Evolutionary conservation across 2,888 invertebrate species (phyloP).

Genomic region (Oligia fasciuncula): DNA sequence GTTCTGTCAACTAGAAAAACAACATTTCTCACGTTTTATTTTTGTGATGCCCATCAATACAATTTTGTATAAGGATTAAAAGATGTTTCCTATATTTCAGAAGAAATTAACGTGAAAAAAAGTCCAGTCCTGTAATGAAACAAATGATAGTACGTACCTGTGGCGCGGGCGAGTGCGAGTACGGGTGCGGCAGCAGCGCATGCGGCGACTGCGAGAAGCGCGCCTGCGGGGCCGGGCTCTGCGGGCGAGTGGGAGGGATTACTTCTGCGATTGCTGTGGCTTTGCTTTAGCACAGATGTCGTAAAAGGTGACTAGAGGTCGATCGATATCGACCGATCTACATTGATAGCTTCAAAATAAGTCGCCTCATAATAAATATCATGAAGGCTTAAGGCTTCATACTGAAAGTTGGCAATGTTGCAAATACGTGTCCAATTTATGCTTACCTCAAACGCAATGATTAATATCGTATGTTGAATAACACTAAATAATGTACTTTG

Average conservation of each 20-base stretch:
- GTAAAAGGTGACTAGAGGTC: background rate
- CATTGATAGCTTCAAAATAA: background rate
- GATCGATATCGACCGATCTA: background rate
- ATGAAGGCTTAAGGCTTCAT: background rate
- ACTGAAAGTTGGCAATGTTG: no score
- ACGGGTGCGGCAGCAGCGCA: slow-evolving; percentile 75
- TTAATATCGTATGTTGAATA: background rate
- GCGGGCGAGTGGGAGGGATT: slow-evolving; percentile 18
- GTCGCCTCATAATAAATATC: background rate
- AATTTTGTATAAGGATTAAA: background rate
- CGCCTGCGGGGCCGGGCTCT: slow-evolving; percentile 72
- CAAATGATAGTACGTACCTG: slow-evolving; percentile 63
- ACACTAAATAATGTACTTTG: background rate
- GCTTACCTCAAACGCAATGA: no score
- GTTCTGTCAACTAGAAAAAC: background rate
- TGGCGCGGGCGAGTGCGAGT: slow-evolving; percentile 78
- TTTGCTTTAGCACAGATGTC: background rate
- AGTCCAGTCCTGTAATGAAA: background rate
- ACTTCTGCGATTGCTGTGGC: background rate
- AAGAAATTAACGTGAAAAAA: background rate
- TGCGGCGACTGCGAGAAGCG: slow-evolving; percentile 76
- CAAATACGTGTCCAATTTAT: no score
- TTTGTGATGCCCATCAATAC: background rate
- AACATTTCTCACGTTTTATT: background rate
- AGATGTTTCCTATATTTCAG: background rate